These are phyloP conservation scores for Carcina quercana DNA, from an alignment of 2,888 invertebrate genomes.

Conservation along the genomic window DNA sequence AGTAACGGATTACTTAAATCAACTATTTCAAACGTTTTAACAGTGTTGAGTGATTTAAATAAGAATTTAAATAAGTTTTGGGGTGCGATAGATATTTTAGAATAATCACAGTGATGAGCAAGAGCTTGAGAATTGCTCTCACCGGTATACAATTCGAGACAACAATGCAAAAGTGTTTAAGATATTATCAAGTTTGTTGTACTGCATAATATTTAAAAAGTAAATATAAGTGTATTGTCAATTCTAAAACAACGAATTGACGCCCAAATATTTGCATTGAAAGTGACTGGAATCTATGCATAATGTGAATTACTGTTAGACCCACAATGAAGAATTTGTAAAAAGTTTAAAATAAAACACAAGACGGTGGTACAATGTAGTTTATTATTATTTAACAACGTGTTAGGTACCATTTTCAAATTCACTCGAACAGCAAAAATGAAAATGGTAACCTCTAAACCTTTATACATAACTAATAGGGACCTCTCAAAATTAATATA, in stretches of 20 bases:
- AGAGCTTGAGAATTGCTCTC: no score
- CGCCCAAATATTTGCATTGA: no score
- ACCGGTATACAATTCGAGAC: no score
- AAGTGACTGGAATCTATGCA: no score
- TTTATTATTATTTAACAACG: constrained; percentile 79
- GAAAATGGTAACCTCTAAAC: constrained; percentile 73
- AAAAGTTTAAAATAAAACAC: constrained; percentile 60
- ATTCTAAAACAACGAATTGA: no score
- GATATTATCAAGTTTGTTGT: no score
- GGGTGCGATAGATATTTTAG: constrained; percentile 42
- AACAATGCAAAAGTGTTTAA: no score
- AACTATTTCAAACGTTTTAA: constrained; percentile 40
- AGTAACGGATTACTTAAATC: constrained; percentile 38
- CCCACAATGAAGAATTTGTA: no score
- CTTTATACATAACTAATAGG: constrained; percentile 70
- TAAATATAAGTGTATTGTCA: no score
- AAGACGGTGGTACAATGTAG: constrained; percentile 79
- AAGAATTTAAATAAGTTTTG: constrained; percentile 50
- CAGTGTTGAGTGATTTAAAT: constrained; percentile 46
- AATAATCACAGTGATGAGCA: no score
- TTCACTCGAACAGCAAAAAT: constrained; percentile 44
- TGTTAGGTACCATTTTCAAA: constrained; percentile 72
- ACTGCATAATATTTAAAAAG: no score
- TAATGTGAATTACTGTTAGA: no score
- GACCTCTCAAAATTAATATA: constrained; percentile 53